phyloP scores from a whole-genome alignment of 2,797 vertebrate species.

The Cirrhinus mrigala region DNA sequence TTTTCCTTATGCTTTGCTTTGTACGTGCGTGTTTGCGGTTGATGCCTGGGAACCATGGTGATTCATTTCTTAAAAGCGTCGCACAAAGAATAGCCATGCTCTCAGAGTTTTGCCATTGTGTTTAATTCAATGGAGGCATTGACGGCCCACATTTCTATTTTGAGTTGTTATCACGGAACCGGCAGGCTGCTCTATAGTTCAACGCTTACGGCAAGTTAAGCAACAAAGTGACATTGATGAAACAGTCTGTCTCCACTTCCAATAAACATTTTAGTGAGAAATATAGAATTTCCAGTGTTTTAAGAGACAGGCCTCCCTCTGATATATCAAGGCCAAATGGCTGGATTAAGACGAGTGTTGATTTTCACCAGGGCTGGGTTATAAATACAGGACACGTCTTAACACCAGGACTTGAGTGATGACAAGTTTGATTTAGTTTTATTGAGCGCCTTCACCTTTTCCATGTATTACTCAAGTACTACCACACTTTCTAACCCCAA shows the following conservation, averaged over 20 bases:
- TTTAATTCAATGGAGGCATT: slow-evolving; percentile 57
- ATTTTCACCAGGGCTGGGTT: slow-evolving; percentile 48
- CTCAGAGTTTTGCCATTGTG: slow-evolving; percentile 55
- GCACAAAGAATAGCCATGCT: slow-evolving; percentile 48
- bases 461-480: slow-evolving; percentile 31
- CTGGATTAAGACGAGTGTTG: slow-evolving; percentile 46
- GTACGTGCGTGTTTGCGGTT: neutral
- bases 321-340: slow-evolving; percentile 34
- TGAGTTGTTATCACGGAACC: slow-evolving; percentile 29
- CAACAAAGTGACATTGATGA: slow-evolving; percentile 40
- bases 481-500: neutral
- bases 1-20: slow-evolving; percentile 46
- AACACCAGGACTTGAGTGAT: slow-evolving; percentile 37
- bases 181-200: slow-evolving; percentile 31
- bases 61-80: slow-evolving; percentile 41
- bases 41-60: slow-evolving; percentile 33
- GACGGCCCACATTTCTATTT: slow-evolving; percentile 58
- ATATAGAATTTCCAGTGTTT: slow-evolving; percentile 49
- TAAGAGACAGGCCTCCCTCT: slow-evolving; percentile 24
- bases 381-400: slow-evolving; percentile 57
- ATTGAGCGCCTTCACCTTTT: slow-evolving; percentile 47
- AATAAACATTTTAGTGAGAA: slow-evolving; percentile 53
- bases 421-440: slow-evolving; percentile 54
- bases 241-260: slow-evolving; percentile 32
- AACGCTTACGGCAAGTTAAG: slow-evolving; percentile 8